Conservation (phyloP, 2,888 invertebrate species). For the Leucophora obtusa region DNA sequence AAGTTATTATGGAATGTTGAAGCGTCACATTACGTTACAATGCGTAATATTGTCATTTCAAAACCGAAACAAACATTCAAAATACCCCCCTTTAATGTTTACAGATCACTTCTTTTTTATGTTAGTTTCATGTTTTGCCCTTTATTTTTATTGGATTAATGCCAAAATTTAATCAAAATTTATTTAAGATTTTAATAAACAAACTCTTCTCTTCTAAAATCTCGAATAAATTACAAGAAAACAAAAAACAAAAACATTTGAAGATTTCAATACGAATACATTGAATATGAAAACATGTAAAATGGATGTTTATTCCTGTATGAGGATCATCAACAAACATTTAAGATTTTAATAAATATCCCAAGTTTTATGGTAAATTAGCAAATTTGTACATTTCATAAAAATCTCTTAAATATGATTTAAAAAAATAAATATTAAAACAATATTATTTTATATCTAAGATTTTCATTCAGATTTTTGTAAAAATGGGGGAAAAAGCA, state of each 20-base stretch:
- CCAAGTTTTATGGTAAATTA: constrained; percentile 79
- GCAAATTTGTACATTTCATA: constrained; percentile 78
- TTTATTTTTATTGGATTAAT: constrained; percentile 69
- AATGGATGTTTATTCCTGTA: constrained; percentile 51
- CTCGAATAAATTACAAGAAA: constrained; percentile 42
- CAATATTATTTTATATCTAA: constrained; percentile 41
- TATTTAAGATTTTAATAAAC: constrained; percentile 46
- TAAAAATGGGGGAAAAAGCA: constrained; percentile 21
- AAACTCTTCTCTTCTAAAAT: constrained; percentile 55
- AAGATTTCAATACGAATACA: constrained; percentile 59
- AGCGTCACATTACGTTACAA: constrained; percentile 11
- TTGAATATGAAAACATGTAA: not conserved
- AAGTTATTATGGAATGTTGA: constrained; percentile 9
- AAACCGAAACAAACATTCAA: constrained; percentile 31
- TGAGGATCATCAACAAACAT: constrained; percentile 57
- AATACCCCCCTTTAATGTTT: constrained; percentile 9
- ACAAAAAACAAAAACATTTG: constrained; percentile 40
- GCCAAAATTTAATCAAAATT: constrained; percentile 77
- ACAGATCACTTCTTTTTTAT: constrained; percentile 56
- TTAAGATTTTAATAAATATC: constrained; percentile 73
- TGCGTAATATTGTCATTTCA: constrained; percentile 34
- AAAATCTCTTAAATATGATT: constrained; percentile 61
- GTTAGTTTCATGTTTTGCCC: constrained; percentile 33
- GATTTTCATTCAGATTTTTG: constrained; percentile 48
- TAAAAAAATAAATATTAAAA: constrained; percentile 26